phyloP scores from a whole-genome alignment of 2,113 vertebrate species.

The Salvelinus alpinus region DNA sequence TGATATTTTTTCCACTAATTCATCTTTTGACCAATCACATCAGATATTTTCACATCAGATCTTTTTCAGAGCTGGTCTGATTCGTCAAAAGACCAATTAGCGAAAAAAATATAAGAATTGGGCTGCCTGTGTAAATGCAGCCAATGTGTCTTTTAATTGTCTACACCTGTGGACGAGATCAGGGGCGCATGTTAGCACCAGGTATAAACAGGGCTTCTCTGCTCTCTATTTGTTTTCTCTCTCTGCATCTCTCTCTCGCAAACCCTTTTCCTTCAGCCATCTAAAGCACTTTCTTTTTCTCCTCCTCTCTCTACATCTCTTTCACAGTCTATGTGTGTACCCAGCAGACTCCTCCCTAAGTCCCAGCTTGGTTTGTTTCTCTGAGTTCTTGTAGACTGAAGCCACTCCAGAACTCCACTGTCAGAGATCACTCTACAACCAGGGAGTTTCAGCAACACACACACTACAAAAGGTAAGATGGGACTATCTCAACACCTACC shows the following conservation, averaged over 20 bases:
- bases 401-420: not conserved
- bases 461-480: conserved; percentile 49
- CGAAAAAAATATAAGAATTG: too few species aligned
- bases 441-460: not conserved
- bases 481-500: not conserved
- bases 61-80: too few species aligned
- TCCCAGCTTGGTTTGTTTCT: too few species aligned
- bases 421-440: conserved; percentile 5
- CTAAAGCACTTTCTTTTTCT: conserved; percentile 23
- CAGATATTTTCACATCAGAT: too few species aligned
- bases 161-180: too few species aligned
- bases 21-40: too few species aligned
- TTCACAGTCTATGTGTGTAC: conserved; percentile 33
- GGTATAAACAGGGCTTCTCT: conserved; percentile 8
- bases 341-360: not conserved
- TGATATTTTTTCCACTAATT: too few species aligned
- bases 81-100: too few species aligned
- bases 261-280: not conserved
- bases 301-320: conserved; percentile 34
- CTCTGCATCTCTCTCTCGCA: conserved; percentile 17
- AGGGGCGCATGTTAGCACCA: too few species aligned
- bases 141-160: too few species aligned
- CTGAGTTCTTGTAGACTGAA: too few species aligned
- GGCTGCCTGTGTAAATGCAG: too few species aligned
- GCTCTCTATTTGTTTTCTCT: conserved; percentile 16